Evolutionary conservation across 2,888 invertebrate genomes (phyloP).

Genomic region (Eumacrocentrus americanus): DNA sequence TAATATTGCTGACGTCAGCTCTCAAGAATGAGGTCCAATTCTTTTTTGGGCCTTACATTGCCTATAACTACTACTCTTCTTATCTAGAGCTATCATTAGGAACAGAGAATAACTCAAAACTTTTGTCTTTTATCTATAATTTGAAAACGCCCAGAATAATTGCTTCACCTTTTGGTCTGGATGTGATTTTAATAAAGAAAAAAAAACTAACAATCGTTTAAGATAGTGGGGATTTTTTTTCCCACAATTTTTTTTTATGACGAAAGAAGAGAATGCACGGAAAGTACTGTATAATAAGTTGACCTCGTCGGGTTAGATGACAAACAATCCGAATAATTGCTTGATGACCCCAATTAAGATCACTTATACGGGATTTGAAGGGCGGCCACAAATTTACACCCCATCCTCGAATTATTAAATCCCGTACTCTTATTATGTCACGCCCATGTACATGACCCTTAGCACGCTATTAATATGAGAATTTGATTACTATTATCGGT

Average conservation of each 20-base stretch:
- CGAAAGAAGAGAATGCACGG: conserved; percentile 8
- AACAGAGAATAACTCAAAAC: too few relatives aligned
- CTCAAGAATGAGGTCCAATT: too few relatives aligned
- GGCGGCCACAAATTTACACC: conserved; percentile 27
- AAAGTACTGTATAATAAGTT: neutral
- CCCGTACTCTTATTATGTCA: neutral
- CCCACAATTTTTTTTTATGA: neutral
- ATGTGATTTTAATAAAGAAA: too few relatives aligned
- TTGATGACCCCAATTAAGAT: conserved; percentile 39
- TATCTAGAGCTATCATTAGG: too few relatives aligned
- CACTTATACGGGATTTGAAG: conserved; percentile 38
- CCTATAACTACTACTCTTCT: too few relatives aligned
- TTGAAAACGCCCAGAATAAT: too few relatives aligned
- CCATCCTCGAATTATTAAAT: neutral
- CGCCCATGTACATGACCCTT: neutral
- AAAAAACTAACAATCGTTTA: neutral
- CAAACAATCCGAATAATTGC: conserved; percentile 36
- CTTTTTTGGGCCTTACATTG: too few relatives aligned
- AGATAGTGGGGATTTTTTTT: neutral
- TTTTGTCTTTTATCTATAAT: too few relatives aligned
- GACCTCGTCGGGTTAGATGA: conserved; percentile 22
- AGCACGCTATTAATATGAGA: neutral
- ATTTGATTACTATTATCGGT: neutral
- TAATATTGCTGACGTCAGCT: too few relatives aligned
- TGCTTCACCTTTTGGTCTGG: too few relatives aligned